Evolutionary conservation across 2,888 invertebrate species (phyloP).

Genomic region (Hypselothyrea guttata): DNA sequence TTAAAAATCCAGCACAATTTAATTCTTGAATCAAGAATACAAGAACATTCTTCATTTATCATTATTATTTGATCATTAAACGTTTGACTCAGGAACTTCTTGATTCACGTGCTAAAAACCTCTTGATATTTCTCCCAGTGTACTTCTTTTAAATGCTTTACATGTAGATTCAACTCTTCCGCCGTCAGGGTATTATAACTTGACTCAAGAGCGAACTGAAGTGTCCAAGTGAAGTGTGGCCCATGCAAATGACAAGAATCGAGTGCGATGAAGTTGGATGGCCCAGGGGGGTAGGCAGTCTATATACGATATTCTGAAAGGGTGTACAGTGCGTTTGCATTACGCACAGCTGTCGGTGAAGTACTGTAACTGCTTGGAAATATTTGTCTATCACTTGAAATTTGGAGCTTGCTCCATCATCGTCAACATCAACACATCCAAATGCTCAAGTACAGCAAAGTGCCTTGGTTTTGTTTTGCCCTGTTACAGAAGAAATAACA

Average conservation of each 20-base stretch:
- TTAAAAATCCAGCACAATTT: no score
- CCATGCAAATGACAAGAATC: slow-evolving; percentile 41
- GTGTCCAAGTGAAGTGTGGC: slow-evolving; percentile 38
- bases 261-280: slow-evolving; percentile 7
- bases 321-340: slow-evolving; percentile 39
- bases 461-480: slow-evolving; percentile 37
- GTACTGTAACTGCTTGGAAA: slow-evolving; percentile 34
- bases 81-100: no score
- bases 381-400: slow-evolving; percentile 54
- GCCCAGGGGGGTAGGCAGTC: not conserved
- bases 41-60: no score
- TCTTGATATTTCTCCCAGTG: no score
- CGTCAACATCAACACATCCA: slow-evolving; percentile 23
- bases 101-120: no score
- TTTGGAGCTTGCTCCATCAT: slow-evolving; percentile 39
- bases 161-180: no score
- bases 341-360: slow-evolving; percentile 35
- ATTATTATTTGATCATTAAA: no score
- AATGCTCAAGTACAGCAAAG: slow-evolving; percentile 29
- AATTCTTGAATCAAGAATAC: no score
- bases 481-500: slow-evolving; percentile 22
- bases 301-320: slow-evolving; percentile 33
- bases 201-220: slow-evolving; percentile 20
- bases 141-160: no score
- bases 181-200: no score